Base-by-base conservation (phyloP, 37 sponge, comb jelly and placozoan species). In the Ephydatia muelleri region DNA sequence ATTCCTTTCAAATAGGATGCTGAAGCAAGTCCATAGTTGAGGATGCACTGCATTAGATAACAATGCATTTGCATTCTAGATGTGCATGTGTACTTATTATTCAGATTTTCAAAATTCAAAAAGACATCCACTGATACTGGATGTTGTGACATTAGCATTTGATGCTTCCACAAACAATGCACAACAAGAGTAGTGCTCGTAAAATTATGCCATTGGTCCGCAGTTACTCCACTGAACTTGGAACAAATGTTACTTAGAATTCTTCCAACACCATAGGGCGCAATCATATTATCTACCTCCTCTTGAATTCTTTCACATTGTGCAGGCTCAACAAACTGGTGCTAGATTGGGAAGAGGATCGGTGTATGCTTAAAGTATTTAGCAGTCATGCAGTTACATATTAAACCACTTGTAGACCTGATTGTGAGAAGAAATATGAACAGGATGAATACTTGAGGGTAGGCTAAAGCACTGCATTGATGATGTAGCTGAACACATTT, bases 1-100 rank as follows among this genome's bases (percentile, higher is more conserved):
- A 37, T 77, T 82, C 16, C 83, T 31, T 47, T 88, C 77, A 68
- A 82, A 88, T 22, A 88, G 39, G 82, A 88, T 36, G 38, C 26
- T 12, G 34, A 28, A 27, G 72, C 16, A 19, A 82, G 81, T 3
- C 87, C 87, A 80, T 57, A 88, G 32, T 88, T 83, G 13, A 73
- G 26, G 21, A 88, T 57, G 65, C 88, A 88, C 21, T 81, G 48
- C 14, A 22, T 19, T 25, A 88, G 23, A 47, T 88, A 83, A 30
- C 68, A 49, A 33, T 70, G 72, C 80, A 88, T 68, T 38, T 88
- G 88, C 88, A 88, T 88, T 43, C 82, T 88, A 38, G 82, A 77
- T 31, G 88, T 88, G 28, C 82, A 69, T 16, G 33, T 64, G 0
- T 74, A 22, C 14, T 37, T 36, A 43, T 78, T 83, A 88, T 70